phyloP scores from a whole-genome alignment of 2,113 vertebrate genomes.

The Artemisiospiza belli region DNA sequence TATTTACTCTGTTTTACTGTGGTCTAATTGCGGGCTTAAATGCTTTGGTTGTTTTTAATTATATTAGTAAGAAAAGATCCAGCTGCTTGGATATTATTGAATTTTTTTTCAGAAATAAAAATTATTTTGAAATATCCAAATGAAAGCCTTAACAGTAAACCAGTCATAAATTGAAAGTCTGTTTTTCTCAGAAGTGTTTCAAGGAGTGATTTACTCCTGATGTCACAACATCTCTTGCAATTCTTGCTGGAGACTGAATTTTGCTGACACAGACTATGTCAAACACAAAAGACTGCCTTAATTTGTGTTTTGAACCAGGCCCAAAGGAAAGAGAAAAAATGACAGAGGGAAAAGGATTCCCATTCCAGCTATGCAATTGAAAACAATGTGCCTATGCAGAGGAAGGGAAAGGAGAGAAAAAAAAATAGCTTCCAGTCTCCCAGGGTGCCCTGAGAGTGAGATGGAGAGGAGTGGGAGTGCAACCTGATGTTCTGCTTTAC shows the following conservation, averaged over 20 bases:
- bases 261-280: not conserved
- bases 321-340: not conserved
- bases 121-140: not conserved
- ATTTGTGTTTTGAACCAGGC: not conserved
- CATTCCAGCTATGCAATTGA: not conserved
- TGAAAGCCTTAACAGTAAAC: not conserved
- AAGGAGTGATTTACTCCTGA: not conserved
- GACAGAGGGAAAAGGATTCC: not conserved
- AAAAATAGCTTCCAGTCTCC: not conserved
- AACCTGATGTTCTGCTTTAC: not conserved
- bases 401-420: not conserved
- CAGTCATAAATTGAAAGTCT: rapidly evolving
- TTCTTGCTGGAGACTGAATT: not conserved
- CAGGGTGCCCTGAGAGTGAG: rapidly evolving
- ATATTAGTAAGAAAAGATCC: not conserved
- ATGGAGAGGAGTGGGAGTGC: not conserved
- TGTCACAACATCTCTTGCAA: not conserved
- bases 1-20: not conserved
- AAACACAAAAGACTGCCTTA: not conserved
- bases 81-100: not conserved
- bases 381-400: not conserved
- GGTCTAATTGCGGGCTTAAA: not conserved
- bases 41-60: not conserved
- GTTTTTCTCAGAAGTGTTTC: not conserved
- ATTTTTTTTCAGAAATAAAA: not conserved